Conservation (phyloP, 1,140 invertebrate species). For the Drosophila albomicans region DNA sequence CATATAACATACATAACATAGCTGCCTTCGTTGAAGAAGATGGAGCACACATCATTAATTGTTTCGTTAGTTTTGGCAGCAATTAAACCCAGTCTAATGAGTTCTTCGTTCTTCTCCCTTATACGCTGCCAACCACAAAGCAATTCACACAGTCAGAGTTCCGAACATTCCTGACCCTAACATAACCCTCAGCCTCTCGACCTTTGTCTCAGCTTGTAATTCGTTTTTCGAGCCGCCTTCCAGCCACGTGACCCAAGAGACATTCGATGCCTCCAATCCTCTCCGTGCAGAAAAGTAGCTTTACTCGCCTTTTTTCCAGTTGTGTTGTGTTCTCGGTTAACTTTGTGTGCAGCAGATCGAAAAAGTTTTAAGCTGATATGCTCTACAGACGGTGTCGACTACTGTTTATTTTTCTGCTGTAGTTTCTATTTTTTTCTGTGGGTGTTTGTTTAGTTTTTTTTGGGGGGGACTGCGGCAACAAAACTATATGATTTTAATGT, state of each 20-base stretch:
- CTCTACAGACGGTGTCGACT: constrained; percentile 6
- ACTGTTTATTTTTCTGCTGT: constrained; percentile 47
- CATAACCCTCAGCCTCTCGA: not conserved
- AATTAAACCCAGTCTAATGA: constrained; percentile 36
- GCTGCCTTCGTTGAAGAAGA: not conserved
- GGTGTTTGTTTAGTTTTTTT: not conserved
- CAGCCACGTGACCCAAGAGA: constrained; percentile 32
- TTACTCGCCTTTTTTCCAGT: constrained; percentile 28
- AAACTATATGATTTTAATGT: constrained; percentile 67
- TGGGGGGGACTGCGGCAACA: not conserved
- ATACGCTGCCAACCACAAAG: constrained; percentile 17
- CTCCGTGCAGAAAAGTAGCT: constrained; percentile 20
- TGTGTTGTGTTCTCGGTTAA: constrained; percentile 3
- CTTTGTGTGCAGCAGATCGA: constrained; percentile 57
- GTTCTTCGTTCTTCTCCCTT: not conserved
- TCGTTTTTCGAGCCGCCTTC: constrained; percentile 25
- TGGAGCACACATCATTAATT: constrained; percentile 4
- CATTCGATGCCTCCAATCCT: not conserved
- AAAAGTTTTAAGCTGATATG: constrained; percentile 69
- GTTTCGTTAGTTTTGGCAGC: constrained; percentile 10
- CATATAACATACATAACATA: not conserved
- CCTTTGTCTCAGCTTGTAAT: constrained; percentile 17
- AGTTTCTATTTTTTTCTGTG: constrained; percentile 46
- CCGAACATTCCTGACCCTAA: not conserved
- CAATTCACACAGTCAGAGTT: constrained; percentile 5